A percentile compares a stretch with the other conserved stretches of the same genome.
phyloP scores from a whole-genome alignment of 1,140 invertebrate genomes.

The Bombus sylvicola region DNA sequence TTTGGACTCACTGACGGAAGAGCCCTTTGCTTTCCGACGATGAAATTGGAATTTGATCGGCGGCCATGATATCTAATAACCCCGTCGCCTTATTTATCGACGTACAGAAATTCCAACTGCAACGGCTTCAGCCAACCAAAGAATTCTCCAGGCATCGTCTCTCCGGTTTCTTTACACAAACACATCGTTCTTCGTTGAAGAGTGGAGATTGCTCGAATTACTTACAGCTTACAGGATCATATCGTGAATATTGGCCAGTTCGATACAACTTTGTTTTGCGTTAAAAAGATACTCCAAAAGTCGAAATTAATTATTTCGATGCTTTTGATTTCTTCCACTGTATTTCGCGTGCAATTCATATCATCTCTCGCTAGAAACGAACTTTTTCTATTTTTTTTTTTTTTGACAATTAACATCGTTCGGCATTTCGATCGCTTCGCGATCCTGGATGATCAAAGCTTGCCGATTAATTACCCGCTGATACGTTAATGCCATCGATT shows the following conservation, averaged over 20 bases:
- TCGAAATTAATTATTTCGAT: no score
- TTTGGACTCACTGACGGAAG: background rate
- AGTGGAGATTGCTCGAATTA: background rate
- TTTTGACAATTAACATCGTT: background rate
- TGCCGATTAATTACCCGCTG: background rate
- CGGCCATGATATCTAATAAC: conserved; percentile 70
- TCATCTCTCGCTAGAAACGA: no score
- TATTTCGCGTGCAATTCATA: no score
- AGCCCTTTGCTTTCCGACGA: conserved; percentile 49
- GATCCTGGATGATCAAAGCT: background rate
- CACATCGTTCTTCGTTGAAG: no score
- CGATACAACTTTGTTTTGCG: background rate
- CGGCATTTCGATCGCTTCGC: background rate
- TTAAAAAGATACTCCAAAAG: no score
- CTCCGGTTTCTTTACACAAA: conserved; percentile 5
- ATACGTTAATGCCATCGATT: background rate
- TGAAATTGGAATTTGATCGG: conserved; percentile 73
- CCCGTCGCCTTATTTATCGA: conserved; percentile 69
- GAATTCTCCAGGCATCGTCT: conserved; percentile 29
- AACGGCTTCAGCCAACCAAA: conserved; percentile 28
- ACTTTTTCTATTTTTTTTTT: no score
- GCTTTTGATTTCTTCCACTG: no score
- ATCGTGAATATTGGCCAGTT: background rate
- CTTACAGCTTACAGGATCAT: background rate
- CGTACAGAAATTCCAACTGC: conserved; percentile 60